Percentiles rank a stretch among this genome's conserved stretches.
These are phyloP conservation scores for Coregonus suidteri DNA, from an alignment of 2,797 vertebrate genomes.

Conservation along the genomic window DNA sequence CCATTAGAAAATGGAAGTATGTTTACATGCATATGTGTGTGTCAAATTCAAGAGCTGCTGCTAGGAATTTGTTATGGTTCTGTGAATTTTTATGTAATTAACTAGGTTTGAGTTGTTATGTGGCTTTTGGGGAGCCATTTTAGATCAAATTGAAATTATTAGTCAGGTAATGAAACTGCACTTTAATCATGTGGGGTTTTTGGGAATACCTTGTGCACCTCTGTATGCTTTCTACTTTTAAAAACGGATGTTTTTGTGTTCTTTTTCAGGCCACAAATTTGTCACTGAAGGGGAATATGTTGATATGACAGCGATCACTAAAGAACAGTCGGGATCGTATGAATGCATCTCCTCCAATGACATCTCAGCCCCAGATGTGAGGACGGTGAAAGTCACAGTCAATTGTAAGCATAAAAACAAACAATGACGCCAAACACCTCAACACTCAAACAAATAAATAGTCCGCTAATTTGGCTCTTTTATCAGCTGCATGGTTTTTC, in stretches of 20 bases:
- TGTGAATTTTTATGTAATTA: not conserved
- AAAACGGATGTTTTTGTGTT: not conserved
- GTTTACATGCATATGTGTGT: not conserved
- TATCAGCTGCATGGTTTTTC: not conserved
- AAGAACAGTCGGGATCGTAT: slow-evolving; percentile 92
- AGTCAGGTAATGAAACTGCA: not conserved
- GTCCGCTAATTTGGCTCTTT: not conserved
- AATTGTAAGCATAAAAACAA: slow-evolving; percentile 85
- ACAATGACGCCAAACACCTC: not conserved
- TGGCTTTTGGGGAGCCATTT: not conserved
- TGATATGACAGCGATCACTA: slow-evolving; percentile 89
- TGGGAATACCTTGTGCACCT: not conserved
- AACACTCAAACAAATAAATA: slow-evolving; percentile 20
- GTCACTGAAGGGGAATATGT: slow-evolving; percentile 90
- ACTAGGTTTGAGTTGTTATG: not conserved
- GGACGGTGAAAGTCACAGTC: slow-evolving; percentile 90
- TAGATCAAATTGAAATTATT: not conserved
- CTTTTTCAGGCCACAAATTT: slow-evolving; percentile 80
- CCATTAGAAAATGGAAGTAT: not conserved
- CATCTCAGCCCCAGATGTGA: slow-evolving; percentile 84
- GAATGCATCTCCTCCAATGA: slow-evolving; percentile 94
- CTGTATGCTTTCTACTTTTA: not conserved
- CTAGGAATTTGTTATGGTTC: not conserved
- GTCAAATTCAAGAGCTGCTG: not conserved
- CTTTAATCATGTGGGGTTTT: not conserved